Percentiles rank a stretch among this genome's conserved stretches.
These are phyloP conservation scores for Yasuhikotakia modesta DNA, from an alignment of 2,797 vertebrate species.

Conservation along the genomic window DNA sequence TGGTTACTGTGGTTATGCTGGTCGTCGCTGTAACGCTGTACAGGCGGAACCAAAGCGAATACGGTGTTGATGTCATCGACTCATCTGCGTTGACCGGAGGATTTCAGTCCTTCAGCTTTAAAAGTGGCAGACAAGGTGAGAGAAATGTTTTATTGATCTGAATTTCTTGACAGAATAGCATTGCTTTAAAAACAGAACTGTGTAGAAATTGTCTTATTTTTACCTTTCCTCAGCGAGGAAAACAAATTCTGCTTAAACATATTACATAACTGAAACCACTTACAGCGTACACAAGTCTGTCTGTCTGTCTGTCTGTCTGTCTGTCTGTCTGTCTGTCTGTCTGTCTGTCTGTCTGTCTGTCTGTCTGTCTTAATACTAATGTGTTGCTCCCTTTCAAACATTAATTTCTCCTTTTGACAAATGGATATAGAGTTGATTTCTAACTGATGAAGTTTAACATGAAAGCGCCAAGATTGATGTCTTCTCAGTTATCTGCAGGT, in stretches of 20 bases:
- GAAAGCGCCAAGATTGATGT: not conserved
- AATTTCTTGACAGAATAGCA: not conserved
- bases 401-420: not conserved
- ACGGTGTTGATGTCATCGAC: conserved; percentile 94
- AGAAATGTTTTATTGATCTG: not conserved
- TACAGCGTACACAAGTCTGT: no score
- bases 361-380: no score
- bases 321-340: no score
- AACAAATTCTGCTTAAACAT: not conserved
- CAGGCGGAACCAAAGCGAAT: conserved; percentile 93
- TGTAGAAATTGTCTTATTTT: no score
- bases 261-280: no score
- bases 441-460: not conserved
- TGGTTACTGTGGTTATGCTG: conserved; percentile 86
- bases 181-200: not conserved
- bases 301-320: no score
- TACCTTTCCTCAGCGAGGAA: no score
- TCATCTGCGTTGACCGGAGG: conserved; percentile 93
- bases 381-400: not conserved
- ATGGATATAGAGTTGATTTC: not conserved
- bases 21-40: conserved; percentile 91
- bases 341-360: no score
- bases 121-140: conserved; percentile 95
- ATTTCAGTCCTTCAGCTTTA: conserved; percentile 98
- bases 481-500: not conserved